Evolutionary conservation across 2,113 vertebrate genomes (phyloP).

Genomic region (Kryptolebias marmoratus): DNA sequence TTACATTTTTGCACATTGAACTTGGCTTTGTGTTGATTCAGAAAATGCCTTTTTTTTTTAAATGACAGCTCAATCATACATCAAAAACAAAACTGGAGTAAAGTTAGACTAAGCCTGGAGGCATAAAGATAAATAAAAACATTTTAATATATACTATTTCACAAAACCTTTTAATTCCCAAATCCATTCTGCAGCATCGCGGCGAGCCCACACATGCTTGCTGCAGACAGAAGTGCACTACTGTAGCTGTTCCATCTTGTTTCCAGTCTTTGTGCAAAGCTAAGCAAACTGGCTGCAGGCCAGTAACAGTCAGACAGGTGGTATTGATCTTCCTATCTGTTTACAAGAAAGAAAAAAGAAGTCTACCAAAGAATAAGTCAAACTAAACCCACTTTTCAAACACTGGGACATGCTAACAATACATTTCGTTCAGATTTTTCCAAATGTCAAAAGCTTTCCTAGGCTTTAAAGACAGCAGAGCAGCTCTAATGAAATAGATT

Average conservation of each 20-base stretch:
- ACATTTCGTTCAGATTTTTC: background rate
- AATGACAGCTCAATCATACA: too few species aligned
- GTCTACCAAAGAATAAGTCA: background rate
- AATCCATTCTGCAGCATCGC: background rate
- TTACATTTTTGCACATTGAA: background rate
- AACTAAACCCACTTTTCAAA: conserved; percentile 2
- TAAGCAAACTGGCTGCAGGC: conserved; percentile 9
- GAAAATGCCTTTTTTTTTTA: too few species aligned
- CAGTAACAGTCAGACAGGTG: conserved; percentile 8
- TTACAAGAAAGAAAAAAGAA: background rate
- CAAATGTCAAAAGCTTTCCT: background rate
- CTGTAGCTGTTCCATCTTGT: background rate
- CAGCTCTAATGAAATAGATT: background rate
- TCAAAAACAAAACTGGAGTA: too few species aligned
- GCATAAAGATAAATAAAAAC: background rate
- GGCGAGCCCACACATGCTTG: background rate
- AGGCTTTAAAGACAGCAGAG: background rate
- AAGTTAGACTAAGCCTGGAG: background rate
- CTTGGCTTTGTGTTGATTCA: background rate
- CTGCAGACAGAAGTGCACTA: background rate
- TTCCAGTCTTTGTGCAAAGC: conserved; percentile 25
- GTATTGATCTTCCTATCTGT: conserved; percentile 9
- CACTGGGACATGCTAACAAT: background rate
- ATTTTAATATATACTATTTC: too few species aligned
- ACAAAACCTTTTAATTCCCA: background rate